These are phyloP conservation scores for Odocoileus virginianus DNA, from an alignment of 2,113 vertebrate species.

Conservation along the genomic window DNA sequence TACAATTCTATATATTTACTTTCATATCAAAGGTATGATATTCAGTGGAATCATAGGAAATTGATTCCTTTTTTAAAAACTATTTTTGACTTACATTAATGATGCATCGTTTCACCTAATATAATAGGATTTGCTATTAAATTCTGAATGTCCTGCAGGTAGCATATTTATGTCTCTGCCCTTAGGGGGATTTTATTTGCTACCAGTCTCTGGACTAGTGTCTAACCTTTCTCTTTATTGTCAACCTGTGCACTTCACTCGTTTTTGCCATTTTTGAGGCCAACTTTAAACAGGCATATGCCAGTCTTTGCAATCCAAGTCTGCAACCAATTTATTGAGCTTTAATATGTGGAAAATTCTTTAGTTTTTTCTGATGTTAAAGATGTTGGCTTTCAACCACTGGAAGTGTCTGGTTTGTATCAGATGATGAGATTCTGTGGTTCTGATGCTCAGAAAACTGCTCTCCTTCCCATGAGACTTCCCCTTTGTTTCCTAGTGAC, in stretches of 20 bases:
- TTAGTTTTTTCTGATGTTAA: not conserved
- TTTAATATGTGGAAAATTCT: not conserved
- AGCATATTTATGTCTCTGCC: not conserved
- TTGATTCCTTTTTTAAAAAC: not conserved
- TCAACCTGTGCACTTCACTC: not conserved
- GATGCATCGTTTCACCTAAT: not conserved
- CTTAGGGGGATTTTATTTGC: not conserved
- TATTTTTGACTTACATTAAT: not conserved
- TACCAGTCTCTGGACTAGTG: not conserved
- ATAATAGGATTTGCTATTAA: not conserved
- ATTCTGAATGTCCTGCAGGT: not conserved
- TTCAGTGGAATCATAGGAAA: not conserved
- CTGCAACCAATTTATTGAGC: not conserved
- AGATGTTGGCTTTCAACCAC: not conserved
- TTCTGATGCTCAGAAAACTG: constrained; percentile 2
- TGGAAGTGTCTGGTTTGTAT: not conserved
- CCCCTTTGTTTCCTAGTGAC: not conserved
- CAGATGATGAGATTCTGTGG: not conserved
- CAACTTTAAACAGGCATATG: not conserved
- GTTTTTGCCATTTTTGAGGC: not conserved
- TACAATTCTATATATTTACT: not conserved
- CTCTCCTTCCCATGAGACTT: not conserved
- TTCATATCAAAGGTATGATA: not conserved
- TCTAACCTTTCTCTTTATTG: not conserved
- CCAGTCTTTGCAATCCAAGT: not conserved